phyloP scores from a whole-genome alignment of 2,888 invertebrate genomes.

The Eristalinus sepulchralis region DNA sequence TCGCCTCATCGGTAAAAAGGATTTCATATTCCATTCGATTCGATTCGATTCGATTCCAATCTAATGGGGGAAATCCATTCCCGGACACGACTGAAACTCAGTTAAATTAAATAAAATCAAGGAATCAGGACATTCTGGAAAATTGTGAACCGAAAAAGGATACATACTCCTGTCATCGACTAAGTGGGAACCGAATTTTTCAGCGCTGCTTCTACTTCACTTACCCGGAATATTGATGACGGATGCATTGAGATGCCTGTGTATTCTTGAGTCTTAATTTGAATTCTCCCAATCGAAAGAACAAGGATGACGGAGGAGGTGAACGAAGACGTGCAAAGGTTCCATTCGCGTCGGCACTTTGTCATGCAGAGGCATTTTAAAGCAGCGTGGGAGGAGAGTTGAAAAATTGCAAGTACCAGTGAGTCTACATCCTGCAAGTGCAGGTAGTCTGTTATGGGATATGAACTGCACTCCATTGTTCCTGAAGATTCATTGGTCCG shows the following conservation, averaged over 20 bases:
- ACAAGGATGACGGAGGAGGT: not conserved
- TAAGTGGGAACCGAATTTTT: not conserved
- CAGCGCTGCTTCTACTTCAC: not conserved
- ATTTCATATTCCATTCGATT: conserved; percentile 8
- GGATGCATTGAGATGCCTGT: not conserved
- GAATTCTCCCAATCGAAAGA: not conserved
- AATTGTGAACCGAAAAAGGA: not conserved
- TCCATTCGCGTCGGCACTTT: not conserved
- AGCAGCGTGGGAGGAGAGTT: not conserved
- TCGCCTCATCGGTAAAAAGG: not conserved
- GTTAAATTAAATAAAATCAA: conserved; percentile 37
- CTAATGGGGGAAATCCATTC: conserved; percentile 24
- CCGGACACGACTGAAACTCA: conserved; percentile 19
- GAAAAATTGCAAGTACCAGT: not conserved
- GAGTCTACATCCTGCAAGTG: not conserved
- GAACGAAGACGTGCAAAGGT: not conserved
- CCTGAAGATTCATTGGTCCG: not conserved
- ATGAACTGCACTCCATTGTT: not conserved
- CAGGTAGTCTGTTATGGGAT: not conserved
- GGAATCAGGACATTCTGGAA: conserved; percentile 36
- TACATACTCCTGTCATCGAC: not conserved
- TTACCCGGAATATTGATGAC: not conserved
- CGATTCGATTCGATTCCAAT: conserved; percentile 34
- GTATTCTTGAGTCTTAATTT: not conserved
- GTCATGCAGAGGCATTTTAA: not conserved